phyloP scores from a whole-genome alignment of 1,140 invertebrate genomes.

The Stegodyphus dumicola region DNA sequence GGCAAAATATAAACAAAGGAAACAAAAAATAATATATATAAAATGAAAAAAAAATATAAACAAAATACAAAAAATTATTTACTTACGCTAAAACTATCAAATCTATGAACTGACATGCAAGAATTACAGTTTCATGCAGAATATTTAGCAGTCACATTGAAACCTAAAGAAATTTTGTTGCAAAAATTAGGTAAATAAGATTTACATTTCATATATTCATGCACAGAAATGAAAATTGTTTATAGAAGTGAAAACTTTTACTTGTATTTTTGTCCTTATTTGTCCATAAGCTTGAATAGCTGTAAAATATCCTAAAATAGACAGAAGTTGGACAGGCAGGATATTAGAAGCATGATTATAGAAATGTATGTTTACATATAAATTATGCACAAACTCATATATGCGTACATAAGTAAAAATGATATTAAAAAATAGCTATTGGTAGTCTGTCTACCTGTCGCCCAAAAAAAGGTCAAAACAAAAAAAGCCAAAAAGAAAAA shows the following conservation, averaged over 20 bases:
- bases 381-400: too few species aligned
- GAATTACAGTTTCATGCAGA: slow-evolving; percentile 34
- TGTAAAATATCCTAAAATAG: slow-evolving; percentile 69
- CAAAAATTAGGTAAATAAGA: not conserved
- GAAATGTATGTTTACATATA: too few species aligned
- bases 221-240: not conserved
- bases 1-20: too few species aligned
- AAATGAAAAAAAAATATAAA: too few species aligned
- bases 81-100: slow-evolving; percentile 34
- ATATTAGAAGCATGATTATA: too few species aligned
- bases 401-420: too few species aligned
- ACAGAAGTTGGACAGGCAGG: not conserved
- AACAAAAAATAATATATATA: too few species aligned
- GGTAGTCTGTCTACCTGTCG: too few species aligned
- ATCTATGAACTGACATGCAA: slow-evolving; percentile 44
- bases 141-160: slow-evolving; percentile 18
- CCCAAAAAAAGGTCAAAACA: too few species aligned
- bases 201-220: not conserved
- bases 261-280: slow-evolving; percentile 72
- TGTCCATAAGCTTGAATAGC: slow-evolving; percentile 71
- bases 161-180: slow-evolving; percentile 39
- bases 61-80: not conserved
- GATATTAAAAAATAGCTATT: too few species aligned
- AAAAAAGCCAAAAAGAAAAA: too few species aligned
- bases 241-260: slow-evolving; percentile 60